A percentile compares a stretch with the other conserved stretches of the same genome.
These are phyloP conservation scores for Ardeotis arabs DNA, from an alignment of 2,113 vertebrate species.

Conservation along the genomic window DNA sequence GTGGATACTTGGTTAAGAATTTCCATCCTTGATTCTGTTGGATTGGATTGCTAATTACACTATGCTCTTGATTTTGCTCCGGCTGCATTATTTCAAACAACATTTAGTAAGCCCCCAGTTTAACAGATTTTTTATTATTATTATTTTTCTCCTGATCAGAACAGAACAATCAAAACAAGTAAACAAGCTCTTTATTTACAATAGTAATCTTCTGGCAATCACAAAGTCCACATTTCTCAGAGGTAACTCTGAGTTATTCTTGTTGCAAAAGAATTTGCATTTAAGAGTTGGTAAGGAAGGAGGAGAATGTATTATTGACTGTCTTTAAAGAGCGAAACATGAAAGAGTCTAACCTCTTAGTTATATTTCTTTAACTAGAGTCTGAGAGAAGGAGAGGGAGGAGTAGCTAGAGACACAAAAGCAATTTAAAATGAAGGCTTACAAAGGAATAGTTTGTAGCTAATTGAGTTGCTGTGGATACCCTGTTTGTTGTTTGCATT, in stretches of 20 bases:
- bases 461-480: background rate
- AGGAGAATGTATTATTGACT: background rate
- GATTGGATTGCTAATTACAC: background rate
- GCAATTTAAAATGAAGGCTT: constrained; percentile 20
- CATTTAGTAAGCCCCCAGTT: background rate
- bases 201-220: background rate
- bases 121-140: background rate
- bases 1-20: background rate
- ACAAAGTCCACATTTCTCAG: background rate
- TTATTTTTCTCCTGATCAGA: background rate
- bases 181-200: background rate
- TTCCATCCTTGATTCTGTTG: background rate
- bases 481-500: background rate
- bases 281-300: background rate
- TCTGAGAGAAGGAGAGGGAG: background rate
- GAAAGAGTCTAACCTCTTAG: background rate
- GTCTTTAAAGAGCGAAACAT: background rate
- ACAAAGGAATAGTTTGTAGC: background rate
- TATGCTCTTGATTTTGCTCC: background rate
- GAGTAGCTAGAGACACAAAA: background rate
- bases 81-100: background rate
- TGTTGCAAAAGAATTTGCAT: background rate
- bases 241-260: background rate
- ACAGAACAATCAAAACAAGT: background rate
- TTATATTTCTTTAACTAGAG: background rate